Conservation (phyloP, 2,888 invertebrate species). For the Orthonevra nobilis region DNA sequence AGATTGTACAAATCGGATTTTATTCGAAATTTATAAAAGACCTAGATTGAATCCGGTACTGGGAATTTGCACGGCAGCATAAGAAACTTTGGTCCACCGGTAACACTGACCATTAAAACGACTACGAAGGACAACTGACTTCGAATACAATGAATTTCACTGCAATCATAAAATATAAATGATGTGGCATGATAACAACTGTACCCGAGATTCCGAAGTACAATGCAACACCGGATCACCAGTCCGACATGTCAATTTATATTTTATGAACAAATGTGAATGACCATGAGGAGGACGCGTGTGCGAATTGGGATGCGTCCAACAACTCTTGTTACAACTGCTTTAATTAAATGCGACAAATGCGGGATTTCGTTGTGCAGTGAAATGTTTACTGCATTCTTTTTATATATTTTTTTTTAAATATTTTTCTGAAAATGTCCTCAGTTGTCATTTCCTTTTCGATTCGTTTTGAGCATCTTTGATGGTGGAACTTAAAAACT, state of each 20-base stretch:
- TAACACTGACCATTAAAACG: not conserved
- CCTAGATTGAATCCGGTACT: too few species aligned
- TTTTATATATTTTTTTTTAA: not conserved
- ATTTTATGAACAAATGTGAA: slow-evolving; percentile 52
- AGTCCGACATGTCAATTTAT: slow-evolving; percentile 39
- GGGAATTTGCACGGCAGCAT: too few species aligned
- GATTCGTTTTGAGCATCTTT: not conserved
- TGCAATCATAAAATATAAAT: slow-evolving; percentile 16
- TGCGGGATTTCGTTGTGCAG: slow-evolving; percentile 3
- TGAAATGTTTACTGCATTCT: slow-evolving; percentile 17
- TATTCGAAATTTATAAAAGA: too few species aligned
- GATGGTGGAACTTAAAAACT: too few species aligned
- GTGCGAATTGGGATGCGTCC: not conserved
- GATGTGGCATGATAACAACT: not conserved
- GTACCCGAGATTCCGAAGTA: slow-evolving; percentile 5
- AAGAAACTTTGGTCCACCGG: not conserved
- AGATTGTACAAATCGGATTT: too few species aligned
- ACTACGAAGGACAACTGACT: not conserved
- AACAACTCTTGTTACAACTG: slow-evolving; percentile 3
- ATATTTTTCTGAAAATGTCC: not conserved
- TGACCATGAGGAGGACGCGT: slow-evolving; percentile 9
- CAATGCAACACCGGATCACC: slow-evolving; percentile 15
- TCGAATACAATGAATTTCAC: not conserved
- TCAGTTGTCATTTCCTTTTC: not conserved
- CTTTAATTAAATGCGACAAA: slow-evolving; percentile 27